These are phyloP conservation scores for Melieria crassipennis DNA, from an alignment of 2,888 invertebrate genomes.

Conservation along the genomic window DNA sequence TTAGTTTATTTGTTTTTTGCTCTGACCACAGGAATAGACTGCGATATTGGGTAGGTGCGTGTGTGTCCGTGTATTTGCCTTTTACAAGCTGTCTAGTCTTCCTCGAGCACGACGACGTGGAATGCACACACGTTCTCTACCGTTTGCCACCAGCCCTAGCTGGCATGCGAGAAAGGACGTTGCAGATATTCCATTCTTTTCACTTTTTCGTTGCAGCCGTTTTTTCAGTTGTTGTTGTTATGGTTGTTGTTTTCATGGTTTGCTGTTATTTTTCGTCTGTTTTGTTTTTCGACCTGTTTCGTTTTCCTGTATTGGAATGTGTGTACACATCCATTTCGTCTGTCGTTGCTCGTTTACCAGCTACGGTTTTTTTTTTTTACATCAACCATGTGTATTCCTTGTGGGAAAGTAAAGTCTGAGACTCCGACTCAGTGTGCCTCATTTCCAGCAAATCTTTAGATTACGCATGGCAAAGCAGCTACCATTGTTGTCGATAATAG, in stretches of 20 bases:
- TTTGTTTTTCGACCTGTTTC: constrained; percentile 22
- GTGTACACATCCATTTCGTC: constrained; percentile 1
- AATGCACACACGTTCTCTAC: neutral
- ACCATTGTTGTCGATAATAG: too few relatives aligned
- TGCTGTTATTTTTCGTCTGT: neutral
- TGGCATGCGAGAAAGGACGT: constrained; percentile 22
- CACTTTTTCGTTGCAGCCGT: neutral
- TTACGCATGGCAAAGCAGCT: too few relatives aligned
- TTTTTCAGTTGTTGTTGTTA: constrained; percentile 2
- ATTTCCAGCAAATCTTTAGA: too few relatives aligned
- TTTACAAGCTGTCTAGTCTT: too few relatives aligned
- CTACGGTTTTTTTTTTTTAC: too few relatives aligned
- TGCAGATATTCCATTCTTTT: constrained; percentile 9
- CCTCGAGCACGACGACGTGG: too few relatives aligned
- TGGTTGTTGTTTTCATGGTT: neutral
- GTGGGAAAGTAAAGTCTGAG: constrained; percentile 30
- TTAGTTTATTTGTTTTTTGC: constrained; percentile 10
- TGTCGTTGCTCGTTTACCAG: neutral
- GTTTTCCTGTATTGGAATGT: constrained; percentile 9
- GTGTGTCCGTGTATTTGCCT: neutral
- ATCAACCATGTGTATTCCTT: constrained; percentile 9
- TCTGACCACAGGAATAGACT: neutral
- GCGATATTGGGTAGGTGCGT: neutral
- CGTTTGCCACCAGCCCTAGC: constrained; percentile 2
- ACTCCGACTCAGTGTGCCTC: neutral